Evolutionary conservation across 2,888 invertebrate species (phyloP).

Genomic region (Heliconius ismenius): DNA sequence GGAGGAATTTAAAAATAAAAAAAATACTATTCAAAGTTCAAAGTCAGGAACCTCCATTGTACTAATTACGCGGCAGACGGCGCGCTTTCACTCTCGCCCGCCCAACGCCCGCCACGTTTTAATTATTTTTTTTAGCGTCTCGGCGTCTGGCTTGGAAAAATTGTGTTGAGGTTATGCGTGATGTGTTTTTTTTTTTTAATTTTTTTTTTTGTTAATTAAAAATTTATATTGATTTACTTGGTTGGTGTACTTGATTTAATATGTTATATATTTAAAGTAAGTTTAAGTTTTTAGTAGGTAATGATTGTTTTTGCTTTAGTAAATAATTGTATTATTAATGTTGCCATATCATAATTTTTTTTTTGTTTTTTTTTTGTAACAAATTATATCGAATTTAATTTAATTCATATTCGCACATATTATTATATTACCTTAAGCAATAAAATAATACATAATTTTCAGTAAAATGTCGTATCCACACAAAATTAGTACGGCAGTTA

Average conservation of each 20-base stretch:
- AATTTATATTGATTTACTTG: neutral
- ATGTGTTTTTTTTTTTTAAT: slow-evolving; percentile 24
- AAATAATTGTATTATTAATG: neutral
- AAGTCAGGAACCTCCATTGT: slow-evolving; percentile 82
- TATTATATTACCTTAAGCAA: neutral
- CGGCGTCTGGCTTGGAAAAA: slow-evolving; percentile 80
- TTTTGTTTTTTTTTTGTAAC: neutral
- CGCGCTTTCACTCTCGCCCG: slow-evolving; percentile 77
- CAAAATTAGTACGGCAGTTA: slow-evolving; percentile 58
- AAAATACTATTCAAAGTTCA: slow-evolving; percentile 76
- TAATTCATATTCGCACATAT: neutral
- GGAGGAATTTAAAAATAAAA: slow-evolving; percentile 62
- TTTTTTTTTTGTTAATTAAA: neutral
- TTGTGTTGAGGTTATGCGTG: slow-evolving; percentile 55
- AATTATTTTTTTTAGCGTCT: slow-evolving; percentile 82
- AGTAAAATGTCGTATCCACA: slow-evolving; percentile 53
- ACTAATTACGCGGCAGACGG: slow-evolving; percentile 82
- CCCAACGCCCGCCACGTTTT: slow-evolving; percentile 67
- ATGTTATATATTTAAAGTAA: no score
- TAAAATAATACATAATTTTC: neutral
- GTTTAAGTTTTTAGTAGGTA: neutral
- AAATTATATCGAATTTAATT: no score
- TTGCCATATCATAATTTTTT: neutral
- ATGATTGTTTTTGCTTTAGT: neutral
- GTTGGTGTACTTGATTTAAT: neutral